A percentile compares a stretch with the other conserved stretches of the same genome.
Conservation (phyloP, 2,113 vertebrate species). For the Tragelaphus buxtoni region DNA sequence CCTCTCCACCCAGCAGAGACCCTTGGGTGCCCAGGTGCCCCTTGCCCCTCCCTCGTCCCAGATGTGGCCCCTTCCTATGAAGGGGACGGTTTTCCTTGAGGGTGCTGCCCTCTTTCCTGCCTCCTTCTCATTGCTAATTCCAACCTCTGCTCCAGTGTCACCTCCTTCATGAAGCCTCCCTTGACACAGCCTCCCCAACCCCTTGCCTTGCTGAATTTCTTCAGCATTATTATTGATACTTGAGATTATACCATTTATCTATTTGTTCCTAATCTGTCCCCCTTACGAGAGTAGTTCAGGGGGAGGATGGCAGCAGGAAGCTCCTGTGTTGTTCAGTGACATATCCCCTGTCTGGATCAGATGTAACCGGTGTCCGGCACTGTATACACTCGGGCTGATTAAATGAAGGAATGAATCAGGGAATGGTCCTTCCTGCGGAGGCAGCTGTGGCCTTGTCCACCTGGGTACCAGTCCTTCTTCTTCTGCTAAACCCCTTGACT, state of each 20-base stretch:
- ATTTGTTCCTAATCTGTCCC: background rate
- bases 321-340: background rate
- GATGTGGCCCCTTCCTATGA: background rate
- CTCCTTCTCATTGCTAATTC: background rate
- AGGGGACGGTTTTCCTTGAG: background rate
- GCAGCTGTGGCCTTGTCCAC: background rate
- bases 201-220: background rate
- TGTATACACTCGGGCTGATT: background rate
- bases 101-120: background rate
- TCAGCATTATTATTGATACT: background rate
- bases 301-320: background rate
- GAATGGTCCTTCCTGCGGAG: rapidly evolving
- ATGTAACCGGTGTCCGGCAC: rapidly evolving
- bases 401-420: background rate
- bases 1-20: background rate
- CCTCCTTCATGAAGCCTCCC: background rate
- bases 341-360: background rate
- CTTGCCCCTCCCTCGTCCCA: too few species aligned
- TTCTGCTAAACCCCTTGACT: background rate
- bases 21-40: background rate
- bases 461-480: background rate
- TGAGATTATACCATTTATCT: background rate
- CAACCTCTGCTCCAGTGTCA: background rate
- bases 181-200: background rate
- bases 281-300: background rate